These are phyloP conservation scores for Phaedon cochleariae DNA, from an alignment of 2,888 invertebrate genomes.

Conservation along the genomic window DNA sequence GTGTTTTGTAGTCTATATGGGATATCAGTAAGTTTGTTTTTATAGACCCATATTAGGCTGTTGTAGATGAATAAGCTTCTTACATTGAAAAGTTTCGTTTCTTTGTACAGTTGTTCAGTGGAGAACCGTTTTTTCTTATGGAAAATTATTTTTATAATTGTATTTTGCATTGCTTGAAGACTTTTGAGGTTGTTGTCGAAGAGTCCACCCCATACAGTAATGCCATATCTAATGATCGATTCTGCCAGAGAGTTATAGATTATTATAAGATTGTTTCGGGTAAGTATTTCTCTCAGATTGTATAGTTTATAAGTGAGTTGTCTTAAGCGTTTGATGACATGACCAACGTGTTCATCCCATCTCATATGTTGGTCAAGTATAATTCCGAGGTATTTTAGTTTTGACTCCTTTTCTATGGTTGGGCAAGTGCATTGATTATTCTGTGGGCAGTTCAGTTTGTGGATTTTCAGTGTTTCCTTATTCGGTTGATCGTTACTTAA, in stretches of 20 bases:
- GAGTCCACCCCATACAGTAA: slow-evolving; percentile 13
- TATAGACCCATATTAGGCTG: too few relatives aligned
- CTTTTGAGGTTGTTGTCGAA: slow-evolving; percentile 1
- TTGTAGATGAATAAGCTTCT: too few relatives aligned
- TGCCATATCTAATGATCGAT: slow-evolving; percentile 11
- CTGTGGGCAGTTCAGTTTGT: slow-evolving; percentile 8
- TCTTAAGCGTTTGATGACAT: slow-evolving; percentile 7
- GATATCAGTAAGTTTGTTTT: too few relatives aligned
- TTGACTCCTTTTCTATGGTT: slow-evolving; percentile 14
- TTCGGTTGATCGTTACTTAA: slow-evolving; percentile 7
- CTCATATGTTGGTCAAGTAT: slow-evolving; percentile 10
- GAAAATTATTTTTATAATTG: slow-evolving; percentile 3
- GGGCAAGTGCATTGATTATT: slow-evolving; percentile 3
- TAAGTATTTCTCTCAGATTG: not conserved
- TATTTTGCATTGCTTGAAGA: slow-evolving; percentile 9
- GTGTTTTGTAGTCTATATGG: too few relatives aligned
- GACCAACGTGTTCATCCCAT: too few relatives aligned
- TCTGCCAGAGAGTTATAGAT: slow-evolving; percentile 9
- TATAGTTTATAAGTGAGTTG: slow-evolving; percentile 3
- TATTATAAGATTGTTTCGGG: not conserved
- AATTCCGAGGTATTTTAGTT: not conserved
- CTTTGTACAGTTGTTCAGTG: slow-evolving; percentile 8
- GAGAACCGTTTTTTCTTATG: slow-evolving; percentile 5
- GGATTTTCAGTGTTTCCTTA: slow-evolving; percentile 10
- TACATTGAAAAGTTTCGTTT: slow-evolving; percentile 10